These are phyloP conservation scores for Myotis pilosus DNA, from an alignment of 2,797 vertebrate genomes.

Conservation along the genomic window DNA sequence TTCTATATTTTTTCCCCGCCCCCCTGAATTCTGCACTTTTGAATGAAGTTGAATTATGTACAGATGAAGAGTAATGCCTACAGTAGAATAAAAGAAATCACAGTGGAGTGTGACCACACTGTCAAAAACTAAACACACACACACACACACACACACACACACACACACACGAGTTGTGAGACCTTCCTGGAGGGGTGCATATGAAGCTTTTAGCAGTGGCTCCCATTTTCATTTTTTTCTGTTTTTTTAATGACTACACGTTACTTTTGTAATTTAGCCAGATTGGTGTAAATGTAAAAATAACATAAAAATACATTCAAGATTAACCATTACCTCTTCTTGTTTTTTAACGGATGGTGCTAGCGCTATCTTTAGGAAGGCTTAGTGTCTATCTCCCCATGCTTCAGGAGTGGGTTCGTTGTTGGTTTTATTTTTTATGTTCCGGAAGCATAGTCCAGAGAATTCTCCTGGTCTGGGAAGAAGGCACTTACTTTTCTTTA, in stretches of 20 bases:
- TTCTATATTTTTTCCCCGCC: neutral
- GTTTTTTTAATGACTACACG: neutral
- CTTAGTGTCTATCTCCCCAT: neutral
- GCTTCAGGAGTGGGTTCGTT: neutral
- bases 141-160: too few relatives aligned
- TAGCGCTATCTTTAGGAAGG: neutral
- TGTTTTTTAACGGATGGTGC: neutral
- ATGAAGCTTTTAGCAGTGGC: neutral
- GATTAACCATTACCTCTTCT: neutral
- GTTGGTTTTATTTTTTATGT: neutral
- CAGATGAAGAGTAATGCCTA: neutral
- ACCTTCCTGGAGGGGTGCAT: neutral
- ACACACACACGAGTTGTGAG: neutral
- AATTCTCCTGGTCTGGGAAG: neutral
- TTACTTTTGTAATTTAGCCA: neutral
- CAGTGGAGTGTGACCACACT: neutral
- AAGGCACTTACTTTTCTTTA: neutral
- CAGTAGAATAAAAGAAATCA: neutral
- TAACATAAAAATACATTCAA: neutral
- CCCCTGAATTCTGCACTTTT: neutral
- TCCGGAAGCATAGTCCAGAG: neutral
- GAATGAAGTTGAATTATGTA: neutral
- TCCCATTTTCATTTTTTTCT: neutral
- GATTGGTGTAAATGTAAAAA: neutral
- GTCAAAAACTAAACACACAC: neutral